Percentiles rank a stretch among this genome's conserved stretches.
These are phyloP conservation scores for Platycheirus rosarum DNA, from an alignment of 2,888 invertebrate genomes.

Conservation along the genomic window DNA sequence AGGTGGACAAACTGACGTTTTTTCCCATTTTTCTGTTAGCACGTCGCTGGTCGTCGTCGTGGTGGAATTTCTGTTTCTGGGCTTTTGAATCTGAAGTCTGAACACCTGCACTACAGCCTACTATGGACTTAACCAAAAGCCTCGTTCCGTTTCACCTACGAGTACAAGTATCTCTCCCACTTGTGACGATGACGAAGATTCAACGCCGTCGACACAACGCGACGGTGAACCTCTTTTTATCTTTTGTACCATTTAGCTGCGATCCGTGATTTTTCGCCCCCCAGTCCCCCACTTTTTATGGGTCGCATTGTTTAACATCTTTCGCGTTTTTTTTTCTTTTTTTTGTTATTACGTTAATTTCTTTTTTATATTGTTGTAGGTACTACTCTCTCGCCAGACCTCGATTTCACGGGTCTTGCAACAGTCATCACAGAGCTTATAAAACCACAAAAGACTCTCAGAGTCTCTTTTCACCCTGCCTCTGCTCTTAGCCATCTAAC, in stretches of 20 bases:
- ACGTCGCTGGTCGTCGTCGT: conserved; percentile 34
- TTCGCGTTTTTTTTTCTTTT: conserved; percentile 50
- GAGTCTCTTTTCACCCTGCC: not conserved
- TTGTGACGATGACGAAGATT: conserved; percentile 45
- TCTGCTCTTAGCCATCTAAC: not conserved
- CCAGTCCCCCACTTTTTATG: conserved; percentile 36
- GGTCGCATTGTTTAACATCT: conserved; percentile 62
- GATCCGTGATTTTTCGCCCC: conserved; percentile 67
- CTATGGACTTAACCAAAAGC: conserved; percentile 46
- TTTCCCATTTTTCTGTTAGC: conserved; percentile 40
- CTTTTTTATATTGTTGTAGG: conserved; percentile 50
- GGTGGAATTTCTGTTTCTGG: conserved; percentile 71
- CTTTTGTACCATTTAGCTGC: conserved; percentile 60
- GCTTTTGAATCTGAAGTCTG: conserved; percentile 66
- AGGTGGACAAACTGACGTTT: conserved; percentile 37
- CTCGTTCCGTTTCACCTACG: conserved; percentile 70
- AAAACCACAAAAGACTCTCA: conserved; percentile 62
- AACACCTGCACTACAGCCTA: conserved; percentile 69
- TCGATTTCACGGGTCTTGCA: conserved; percentile 74
- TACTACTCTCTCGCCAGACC: conserved; percentile 66
- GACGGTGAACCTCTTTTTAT: conserved; percentile 32
- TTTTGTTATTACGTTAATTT: conserved; percentile 38
- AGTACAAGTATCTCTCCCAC: conserved; percentile 58
- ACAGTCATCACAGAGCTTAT: conserved; percentile 58
- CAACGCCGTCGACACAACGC: conserved; percentile 10